Percentiles rank a stretch among this genome's conserved stretches.
Evolutionary conservation across 2,113 vertebrate genomes (phyloP).

Genomic region (Recurvirostra avosetta): DNA sequence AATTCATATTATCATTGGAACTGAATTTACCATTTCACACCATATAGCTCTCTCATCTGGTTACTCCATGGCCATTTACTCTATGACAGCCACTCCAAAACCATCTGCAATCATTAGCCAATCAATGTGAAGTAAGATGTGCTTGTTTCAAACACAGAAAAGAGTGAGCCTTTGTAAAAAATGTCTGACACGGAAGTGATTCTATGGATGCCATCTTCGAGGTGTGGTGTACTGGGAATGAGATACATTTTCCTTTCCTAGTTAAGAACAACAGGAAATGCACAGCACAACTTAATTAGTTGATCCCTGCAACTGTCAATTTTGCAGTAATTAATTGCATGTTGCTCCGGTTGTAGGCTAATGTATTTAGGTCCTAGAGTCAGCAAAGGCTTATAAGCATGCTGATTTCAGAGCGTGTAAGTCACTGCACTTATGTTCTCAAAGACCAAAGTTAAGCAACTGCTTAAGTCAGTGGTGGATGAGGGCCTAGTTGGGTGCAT

Average conservation of each 20-base stretch:
- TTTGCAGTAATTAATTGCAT: background rate
- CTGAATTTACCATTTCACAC: background rate
- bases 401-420: background rate
- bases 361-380: background rate
- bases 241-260: background rate
- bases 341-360: background rate
- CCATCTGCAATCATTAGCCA: background rate
- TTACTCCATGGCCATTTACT: background rate
- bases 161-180: background rate
- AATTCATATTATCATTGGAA: background rate
- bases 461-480: background rate
- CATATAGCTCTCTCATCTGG: background rate
- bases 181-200: accelerated
- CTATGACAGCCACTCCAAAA: background rate
- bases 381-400: background rate
- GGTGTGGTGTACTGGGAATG: background rate
- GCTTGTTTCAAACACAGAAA: background rate
- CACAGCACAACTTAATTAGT: background rate
- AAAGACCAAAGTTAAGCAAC: background rate
- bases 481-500: background rate
- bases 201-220: background rate
- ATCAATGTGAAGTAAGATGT: background rate
- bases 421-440: background rate
- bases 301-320: background rate
- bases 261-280: background rate